phyloP scores from a whole-genome alignment of 2,888 invertebrate species.

The Apoda limacodes region DNA sequence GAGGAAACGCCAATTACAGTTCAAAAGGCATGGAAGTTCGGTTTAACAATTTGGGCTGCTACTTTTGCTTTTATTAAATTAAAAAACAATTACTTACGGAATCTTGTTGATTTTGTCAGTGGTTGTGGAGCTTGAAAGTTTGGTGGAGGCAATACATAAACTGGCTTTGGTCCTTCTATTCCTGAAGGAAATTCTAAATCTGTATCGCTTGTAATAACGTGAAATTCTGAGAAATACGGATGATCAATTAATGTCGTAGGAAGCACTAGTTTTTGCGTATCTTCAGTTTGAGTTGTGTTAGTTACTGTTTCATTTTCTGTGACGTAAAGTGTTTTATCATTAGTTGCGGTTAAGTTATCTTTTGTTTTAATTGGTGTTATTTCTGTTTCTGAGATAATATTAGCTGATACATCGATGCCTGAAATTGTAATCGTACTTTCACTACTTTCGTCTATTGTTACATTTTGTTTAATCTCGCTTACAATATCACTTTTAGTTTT shows the following conservation, averaged over 20 bases:
- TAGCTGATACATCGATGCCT: too few relatives aligned
- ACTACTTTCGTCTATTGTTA: too few relatives aligned
- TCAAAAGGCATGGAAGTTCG: too few relatives aligned
- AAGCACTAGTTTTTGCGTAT: slow-evolving; percentile 16
- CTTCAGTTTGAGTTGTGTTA: slow-evolving; percentile 11
- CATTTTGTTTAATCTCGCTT: too few relatives aligned
- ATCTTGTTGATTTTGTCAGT: too few relatives aligned
- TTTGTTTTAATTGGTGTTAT: not conserved
- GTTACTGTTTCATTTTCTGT: slow-evolving; percentile 3
- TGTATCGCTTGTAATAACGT: slow-evolving; percentile 51
- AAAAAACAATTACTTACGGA: too few relatives aligned
- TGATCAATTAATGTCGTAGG: slow-evolving; percentile 22
- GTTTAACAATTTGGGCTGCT: too few relatives aligned
- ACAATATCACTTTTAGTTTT: too few relatives aligned
- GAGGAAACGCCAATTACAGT: too few relatives aligned
- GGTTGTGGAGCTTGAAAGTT: slow-evolving; percentile 24
- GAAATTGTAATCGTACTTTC: too few relatives aligned
- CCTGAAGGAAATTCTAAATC: slow-evolving; percentile 61
- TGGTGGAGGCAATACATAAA: slow-evolving; percentile 43
- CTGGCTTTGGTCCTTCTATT: slow-evolving; percentile 53
- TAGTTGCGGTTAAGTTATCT: not conserved
- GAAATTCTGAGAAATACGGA: slow-evolving; percentile 40
- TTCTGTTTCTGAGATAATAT: not conserved
- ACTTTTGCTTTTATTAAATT: too few relatives aligned
- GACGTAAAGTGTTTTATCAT: not conserved